Evolutionary conservation across 2,113 vertebrate genomes (phyloP), one percentile per base, ranked within the genome.

Genomic region (Cottus gobio): DNA sequence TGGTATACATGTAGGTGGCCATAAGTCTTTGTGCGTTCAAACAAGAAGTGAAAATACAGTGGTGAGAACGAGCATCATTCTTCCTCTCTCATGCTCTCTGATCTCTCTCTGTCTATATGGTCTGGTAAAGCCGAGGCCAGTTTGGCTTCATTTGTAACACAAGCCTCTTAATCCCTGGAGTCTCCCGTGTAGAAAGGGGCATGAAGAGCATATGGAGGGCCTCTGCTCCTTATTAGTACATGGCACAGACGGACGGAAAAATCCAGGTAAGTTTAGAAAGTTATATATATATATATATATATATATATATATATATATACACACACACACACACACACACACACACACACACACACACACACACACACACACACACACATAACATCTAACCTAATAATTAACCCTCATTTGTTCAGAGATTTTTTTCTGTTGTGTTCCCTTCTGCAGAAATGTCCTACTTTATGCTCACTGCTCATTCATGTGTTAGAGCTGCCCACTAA

Each of bases 191-290:
- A 93, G 91, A 94, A 90, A 93, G 57, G 81, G 85, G 85, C 91
- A 87, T 71, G 79, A 87, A 80, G 84, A 85, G 86, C 85, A 84
- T 82, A 89, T 90, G 84, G 85, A 77, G 60, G 71, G 37, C 48
- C n/a, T 83, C 77, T 91, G 88, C 92, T 91, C 89, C 85, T 90
- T 93, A 87, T 92, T 89, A 93, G 89, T 82, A 75, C 85, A 85
- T 72, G 85, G 81, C 89, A 91, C 66, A 90, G 77, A 72, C 81
- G 78, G 77, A 76, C 68, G 67, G 77, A 86, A 90, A 86, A 79
- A 90, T 75, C 78, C 80, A 75, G 86, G 85, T 86, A 68, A 90
- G 91, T 92, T 91, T 84, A 88, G 80, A 91, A 81, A 91, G 60
- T 85, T 66, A 30, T 57, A 50, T 22, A 50, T 48, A 50, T 50